phyloP scores from a whole-genome alignment of 2,797 vertebrate genomes.

The Pachyuromys duprasi region DNA sequence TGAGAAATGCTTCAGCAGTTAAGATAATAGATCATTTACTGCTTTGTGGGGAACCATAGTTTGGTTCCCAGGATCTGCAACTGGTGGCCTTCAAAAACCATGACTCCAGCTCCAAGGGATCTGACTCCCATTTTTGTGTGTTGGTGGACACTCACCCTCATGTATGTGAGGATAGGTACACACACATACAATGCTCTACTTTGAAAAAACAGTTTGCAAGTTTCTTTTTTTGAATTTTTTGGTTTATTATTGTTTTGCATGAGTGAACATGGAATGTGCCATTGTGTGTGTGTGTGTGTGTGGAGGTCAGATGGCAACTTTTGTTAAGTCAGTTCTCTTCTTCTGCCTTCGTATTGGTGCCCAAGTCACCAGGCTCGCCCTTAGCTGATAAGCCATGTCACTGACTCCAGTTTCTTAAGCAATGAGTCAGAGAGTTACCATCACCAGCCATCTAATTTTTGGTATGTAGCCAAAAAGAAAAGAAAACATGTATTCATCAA shows the following conservation, averaged over 20 bases:
- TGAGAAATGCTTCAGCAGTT: background rate
- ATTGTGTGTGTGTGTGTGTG: rapidly evolving
- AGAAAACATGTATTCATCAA: slow-evolving; percentile 7
- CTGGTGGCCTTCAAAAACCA: background rate
- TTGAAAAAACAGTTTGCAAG: background rate
- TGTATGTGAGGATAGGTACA: background rate
- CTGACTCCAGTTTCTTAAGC: background rate
- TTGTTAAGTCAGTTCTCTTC: background rate
- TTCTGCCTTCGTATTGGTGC: background rate
- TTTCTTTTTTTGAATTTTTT: background rate
- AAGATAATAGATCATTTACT: background rate
- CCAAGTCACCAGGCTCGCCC: background rate
- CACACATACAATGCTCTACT: background rate
- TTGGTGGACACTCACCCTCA: background rate
- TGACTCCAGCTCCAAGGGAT: background rate
- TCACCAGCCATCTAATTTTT: background rate
- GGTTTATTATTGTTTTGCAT: background rate
- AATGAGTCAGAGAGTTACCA: background rate
- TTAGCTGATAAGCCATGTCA: background rate
- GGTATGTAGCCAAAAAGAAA: background rate
- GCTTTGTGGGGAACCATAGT: background rate
- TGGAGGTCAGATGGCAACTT: background rate
- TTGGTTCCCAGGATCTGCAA: background rate
- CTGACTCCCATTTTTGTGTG: background rate
- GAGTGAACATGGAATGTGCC: no score